Percentiles rank a stretch among this genome's conserved stretches.
phyloP scores from a whole-genome alignment of 30 jellyfish, hydroid and myxozoan species.

The Pseudorhiza aurosa region DNA sequence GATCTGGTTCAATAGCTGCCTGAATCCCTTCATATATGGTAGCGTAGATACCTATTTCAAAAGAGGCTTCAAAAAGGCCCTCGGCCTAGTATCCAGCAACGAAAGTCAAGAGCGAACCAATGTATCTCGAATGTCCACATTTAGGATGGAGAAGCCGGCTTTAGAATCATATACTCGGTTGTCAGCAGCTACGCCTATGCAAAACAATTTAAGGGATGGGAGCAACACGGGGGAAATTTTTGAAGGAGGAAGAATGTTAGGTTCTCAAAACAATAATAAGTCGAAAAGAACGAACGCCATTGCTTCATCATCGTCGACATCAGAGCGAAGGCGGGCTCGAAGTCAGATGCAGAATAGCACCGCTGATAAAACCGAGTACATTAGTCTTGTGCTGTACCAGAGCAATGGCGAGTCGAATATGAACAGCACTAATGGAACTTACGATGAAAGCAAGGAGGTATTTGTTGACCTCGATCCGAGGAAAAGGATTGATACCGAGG shows the following conservation, averaged over 20 bases:
- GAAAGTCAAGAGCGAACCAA: slow-evolving; percentile 47
- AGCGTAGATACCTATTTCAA: slow-evolving; percentile 76
- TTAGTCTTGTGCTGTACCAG: slow-evolving; percentile 34
- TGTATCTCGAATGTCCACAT: slow-evolving; percentile 34
- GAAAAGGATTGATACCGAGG: not conserved
- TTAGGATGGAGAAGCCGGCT: slow-evolving; percentile 33
- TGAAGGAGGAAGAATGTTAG: not conserved
- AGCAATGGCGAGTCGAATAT: slow-evolving; percentile 43
- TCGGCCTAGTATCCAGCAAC: slow-evolving; percentile 57
- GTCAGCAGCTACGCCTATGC: slow-evolving; percentile 6
- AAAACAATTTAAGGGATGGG: not conserved
- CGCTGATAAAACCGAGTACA: slow-evolving; percentile 11
- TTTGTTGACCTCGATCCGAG: slow-evolving; percentile 54
- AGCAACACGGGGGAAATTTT: slow-evolving; percentile 11
- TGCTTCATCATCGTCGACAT: not conserved
- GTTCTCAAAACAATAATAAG: not conserved
- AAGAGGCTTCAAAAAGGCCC: slow-evolving; percentile 78
- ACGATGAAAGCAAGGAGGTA: slow-evolving; percentile 42
- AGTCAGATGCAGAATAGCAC: not conserved
- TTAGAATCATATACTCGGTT: slow-evolving; percentile 3
- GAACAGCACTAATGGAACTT: slow-evolving; percentile 9
- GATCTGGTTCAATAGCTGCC: slow-evolving; percentile 74
- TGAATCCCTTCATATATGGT: slow-evolving; percentile 81
- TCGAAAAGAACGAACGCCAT: not conserved
- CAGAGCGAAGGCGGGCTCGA: not conserved